Base-by-base conservation (phyloP, 92 coral and sea anemone genomes). In the Umimayanthus chanpuru region DNA sequence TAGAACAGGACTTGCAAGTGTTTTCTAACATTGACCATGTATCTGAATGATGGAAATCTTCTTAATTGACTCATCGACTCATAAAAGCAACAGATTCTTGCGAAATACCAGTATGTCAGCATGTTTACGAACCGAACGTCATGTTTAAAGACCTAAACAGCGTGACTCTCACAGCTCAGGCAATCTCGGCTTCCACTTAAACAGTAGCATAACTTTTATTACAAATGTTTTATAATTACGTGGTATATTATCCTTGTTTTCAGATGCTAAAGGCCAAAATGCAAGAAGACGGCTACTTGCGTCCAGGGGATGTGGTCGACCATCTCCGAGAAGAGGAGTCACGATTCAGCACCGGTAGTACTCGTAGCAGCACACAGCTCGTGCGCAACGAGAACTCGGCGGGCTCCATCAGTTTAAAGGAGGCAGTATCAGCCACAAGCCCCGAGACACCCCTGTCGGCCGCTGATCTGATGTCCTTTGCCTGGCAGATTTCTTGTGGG, bases 401-500 rank as follows among this genome's bases (percentile, higher is more conserved):
- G 26, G 87, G 87, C 15, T 83, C 87, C 36, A 44, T 71, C 28
- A 72, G 87, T 71, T 43, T 72, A 32, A 83, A 72, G 6, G 87
- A 83, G 26, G 87, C 87, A 43, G n/a, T 83, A 4, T 29, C 87
- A 70, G 38, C 74, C 3, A 32, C 36, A 32, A 70, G 87, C 43
- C 36, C 87, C 25, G 79, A 83, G 43, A 18, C 49, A 4, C 87
- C 87, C 30, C 65, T 83, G 25, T 68, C 87, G 16, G 87, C 87
- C 65, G 77, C 87, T 41, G 87, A 83, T 49, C 78, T 83, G 15
- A 83, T 83, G 68, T 83, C 87, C 0, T 83, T 83, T 28, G 87
- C 87, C 77, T 83, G 87, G 87, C 87, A 83, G 77, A 44, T 83
- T 43, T 70, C 87, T 29, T 83, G 87, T 71, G 87, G 87, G 32